phyloP scores from a whole-genome alignment of 1,140 invertebrate genomes.

The Lucilia sericata region DNA sequence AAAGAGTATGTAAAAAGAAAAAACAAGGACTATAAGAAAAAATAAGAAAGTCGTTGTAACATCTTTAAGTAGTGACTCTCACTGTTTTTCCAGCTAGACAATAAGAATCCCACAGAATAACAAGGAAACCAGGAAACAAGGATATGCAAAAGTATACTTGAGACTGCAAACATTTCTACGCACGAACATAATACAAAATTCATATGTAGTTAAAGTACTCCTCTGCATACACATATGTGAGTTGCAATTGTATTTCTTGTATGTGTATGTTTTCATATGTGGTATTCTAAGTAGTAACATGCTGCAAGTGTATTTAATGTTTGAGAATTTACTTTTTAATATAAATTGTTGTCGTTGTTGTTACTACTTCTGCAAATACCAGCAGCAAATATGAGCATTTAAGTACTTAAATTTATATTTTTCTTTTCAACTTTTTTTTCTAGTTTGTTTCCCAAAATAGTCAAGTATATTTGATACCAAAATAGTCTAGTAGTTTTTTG shows the following conservation, averaged over 20 bases:
- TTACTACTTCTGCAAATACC: too few species aligned
- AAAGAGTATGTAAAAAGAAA: not conserved
- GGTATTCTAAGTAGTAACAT: too few species aligned
- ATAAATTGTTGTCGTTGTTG: not conserved
- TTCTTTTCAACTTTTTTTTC: too few species aligned
- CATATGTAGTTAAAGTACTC: not conserved
- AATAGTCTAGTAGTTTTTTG: not conserved
- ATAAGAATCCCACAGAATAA: not conserved
- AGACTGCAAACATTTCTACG: not conserved
- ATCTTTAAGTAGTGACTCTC: conserved; percentile 15
- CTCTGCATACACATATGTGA: not conserved
- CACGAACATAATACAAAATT: not conserved
- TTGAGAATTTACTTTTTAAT: not conserved
- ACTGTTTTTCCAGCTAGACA: not conserved
- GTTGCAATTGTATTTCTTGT: not conserved
- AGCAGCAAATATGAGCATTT: not conserved
- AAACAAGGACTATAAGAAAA: not conserved
- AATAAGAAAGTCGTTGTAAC: not conserved
- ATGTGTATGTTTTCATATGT: not conserved
- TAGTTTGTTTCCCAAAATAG: not conserved
- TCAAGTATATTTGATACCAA: not conserved
- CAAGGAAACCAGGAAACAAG: not conserved
- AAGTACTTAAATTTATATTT: not conserved
- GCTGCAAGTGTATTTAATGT: not conserved
- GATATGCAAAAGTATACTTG: conserved; percentile 25